Conservation (phyloP, 2,888 invertebrate species). For the Dicyrtomina minuta region DNA sequence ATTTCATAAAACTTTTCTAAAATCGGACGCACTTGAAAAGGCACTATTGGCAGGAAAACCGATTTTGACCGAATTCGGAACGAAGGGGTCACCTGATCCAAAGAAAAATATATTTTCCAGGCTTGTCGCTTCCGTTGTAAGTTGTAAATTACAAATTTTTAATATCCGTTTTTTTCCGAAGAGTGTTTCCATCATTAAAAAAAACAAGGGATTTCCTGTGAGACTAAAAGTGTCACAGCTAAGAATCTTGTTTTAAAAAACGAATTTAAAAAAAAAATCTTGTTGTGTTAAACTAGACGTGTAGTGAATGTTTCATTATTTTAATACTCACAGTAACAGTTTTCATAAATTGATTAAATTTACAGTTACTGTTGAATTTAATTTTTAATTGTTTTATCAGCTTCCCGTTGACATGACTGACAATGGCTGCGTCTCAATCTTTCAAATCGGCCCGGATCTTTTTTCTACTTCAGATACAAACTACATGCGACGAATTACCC, state of each 20-base stretch:
- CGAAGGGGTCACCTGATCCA: conserved; percentile 50
- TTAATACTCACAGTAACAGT: no score
- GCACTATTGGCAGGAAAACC: conserved; percentile 57
- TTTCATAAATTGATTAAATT: background rate
- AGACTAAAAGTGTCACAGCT: no score
- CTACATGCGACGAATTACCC: conserved; percentile 57
- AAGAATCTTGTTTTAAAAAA: background rate
- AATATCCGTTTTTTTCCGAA: no score
- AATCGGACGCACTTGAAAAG: conserved; percentile 59
- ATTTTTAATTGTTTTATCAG: conserved; percentile 8
- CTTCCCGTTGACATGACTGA: conserved; percentile 57
- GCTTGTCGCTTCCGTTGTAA: conserved; percentile 36
- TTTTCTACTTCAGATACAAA: conserved; percentile 60
- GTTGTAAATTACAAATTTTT: no score
- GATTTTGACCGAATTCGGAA: conserved; percentile 58
- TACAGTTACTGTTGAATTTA: background rate
- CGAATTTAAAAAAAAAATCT: background rate
- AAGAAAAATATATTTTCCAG: conserved; percentile 47
- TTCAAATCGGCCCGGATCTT: conserved; percentile 57
- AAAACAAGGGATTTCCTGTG: no score
- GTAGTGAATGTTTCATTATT: no score
- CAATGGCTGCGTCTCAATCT: conserved; percentile 59
- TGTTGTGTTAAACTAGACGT: no score
- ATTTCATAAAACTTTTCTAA: conserved; percentile 56
- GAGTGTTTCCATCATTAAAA: no score